Conservation (phyloP, 2,113 vertebrate species). For the Lynx canadensis region DNA sequence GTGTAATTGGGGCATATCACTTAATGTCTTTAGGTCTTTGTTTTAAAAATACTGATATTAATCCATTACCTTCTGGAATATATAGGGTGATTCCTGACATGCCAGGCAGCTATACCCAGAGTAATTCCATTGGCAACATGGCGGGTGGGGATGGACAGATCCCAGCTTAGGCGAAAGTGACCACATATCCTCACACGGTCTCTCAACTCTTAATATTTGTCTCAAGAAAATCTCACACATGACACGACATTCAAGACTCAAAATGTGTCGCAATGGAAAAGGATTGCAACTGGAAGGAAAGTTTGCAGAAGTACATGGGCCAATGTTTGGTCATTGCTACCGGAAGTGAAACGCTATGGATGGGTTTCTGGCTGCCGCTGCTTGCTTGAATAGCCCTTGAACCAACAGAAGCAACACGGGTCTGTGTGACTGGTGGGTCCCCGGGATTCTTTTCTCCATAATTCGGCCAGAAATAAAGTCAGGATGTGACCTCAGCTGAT, state of each 20-base stretch:
- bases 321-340: neutral
- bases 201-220: neutral
- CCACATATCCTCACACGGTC: neutral
- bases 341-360: neutral
- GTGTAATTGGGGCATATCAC: neutral
- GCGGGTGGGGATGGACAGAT: neutral
- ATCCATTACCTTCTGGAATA: neutral
- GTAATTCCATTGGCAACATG: neutral
- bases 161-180: neutral
- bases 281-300: neutral
- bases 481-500: neutral
- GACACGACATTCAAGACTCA: neutral
- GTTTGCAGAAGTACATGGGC: neutral
- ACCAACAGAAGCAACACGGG: neutral
- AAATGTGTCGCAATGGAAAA: neutral
- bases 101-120: neutral
- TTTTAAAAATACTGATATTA: neutral
- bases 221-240: neutral
- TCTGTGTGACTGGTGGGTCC: neutral
- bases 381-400: neutral
- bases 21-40: neutral
- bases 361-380: neutral
- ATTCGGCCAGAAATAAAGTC: neutral
- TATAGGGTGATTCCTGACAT: neutral
- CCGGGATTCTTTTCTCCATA: neutral